These are phyloP conservation scores for Euclidia mi DNA, from an alignment of 2,888 invertebrate species.

Conservation along the genomic window DNA sequence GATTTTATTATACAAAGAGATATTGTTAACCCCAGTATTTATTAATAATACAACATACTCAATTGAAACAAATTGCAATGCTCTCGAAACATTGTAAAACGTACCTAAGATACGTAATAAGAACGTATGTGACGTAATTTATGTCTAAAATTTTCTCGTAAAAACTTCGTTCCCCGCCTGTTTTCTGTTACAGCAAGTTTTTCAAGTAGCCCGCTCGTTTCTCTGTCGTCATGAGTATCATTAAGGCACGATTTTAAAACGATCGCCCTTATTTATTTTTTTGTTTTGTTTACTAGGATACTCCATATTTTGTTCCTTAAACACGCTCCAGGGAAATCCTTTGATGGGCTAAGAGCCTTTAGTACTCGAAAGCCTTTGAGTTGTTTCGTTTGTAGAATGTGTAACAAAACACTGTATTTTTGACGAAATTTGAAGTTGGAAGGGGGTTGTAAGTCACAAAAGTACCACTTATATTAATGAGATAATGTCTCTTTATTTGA, in stretches of 20 bases:
- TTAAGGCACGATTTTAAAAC: conserved; percentile 76
- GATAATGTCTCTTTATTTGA: no score
- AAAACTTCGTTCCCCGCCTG: conserved; percentile 74
- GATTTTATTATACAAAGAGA: no score
- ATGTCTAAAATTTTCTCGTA: conserved; percentile 82
- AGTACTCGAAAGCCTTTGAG: conserved; percentile 51
- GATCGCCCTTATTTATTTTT: conserved; percentile 69
- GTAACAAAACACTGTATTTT: conserved; percentile 51
- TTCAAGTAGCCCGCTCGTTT: conserved; percentile 64
- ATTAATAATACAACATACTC: not conserved
- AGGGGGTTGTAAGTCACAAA: conserved; percentile 10
- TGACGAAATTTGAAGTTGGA: conserved; percentile 23
- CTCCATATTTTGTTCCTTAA: conserved; percentile 58
- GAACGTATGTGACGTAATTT: conserved; percentile 78
- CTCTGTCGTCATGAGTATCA: conserved; percentile 71
- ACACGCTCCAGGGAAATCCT: conserved; percentile 59
- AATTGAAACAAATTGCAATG: conserved; percentile 72
- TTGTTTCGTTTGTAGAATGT: conserved; percentile 49
- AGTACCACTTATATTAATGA: conserved; percentile 16
- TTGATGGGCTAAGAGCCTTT: conserved; percentile 53
- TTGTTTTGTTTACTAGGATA: conserved; percentile 63
- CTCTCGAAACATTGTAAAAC: conserved; percentile 79
- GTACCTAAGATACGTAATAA: conserved; percentile 77
- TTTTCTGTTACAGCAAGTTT: conserved; percentile 71
- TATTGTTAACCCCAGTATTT: no score